These are phyloP conservation scores for Cryptotermes secundus DNA, from an alignment of 1,140 invertebrate genomes.

Conservation along the genomic window DNA sequence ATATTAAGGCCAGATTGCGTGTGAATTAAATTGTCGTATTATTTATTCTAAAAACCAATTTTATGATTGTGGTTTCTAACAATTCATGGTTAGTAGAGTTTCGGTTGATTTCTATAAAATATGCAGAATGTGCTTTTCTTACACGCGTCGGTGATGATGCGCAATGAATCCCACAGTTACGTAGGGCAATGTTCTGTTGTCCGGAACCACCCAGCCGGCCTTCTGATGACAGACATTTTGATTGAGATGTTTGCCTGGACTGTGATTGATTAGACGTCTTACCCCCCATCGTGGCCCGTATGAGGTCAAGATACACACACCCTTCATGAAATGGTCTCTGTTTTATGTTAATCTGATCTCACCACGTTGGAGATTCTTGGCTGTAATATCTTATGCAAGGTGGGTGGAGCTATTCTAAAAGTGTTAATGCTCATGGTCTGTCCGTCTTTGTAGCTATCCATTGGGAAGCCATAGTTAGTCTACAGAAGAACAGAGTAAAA, in stretches of 20 bases:
- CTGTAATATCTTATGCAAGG: background rate
- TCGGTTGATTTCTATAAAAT: too few relatives aligned
- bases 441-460: background rate
- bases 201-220: background rate
- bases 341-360: background rate
- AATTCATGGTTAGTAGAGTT: too few relatives aligned
- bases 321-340: background rate
- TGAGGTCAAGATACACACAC: slow-evolving; percentile 8
- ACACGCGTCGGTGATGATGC: background rate
- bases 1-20: too few relatives aligned
- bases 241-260: slow-evolving; percentile 11
- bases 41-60: too few relatives aligned
- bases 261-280: background rate
- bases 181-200: background rate
- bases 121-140: background rate
- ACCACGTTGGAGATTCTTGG: background rate
- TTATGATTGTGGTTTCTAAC: too few relatives aligned
- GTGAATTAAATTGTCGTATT: too few relatives aligned
- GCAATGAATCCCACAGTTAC: background rate
- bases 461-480: background rate
- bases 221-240: slow-evolving; percentile 12
- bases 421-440: background rate
- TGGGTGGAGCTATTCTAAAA: background rate
- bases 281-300: background rate
- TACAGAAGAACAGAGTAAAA: background rate